Evolutionary conservation across 2,113 vertebrate genomes (phyloP).

Genomic region (Mohoua ochrocephala): DNA sequence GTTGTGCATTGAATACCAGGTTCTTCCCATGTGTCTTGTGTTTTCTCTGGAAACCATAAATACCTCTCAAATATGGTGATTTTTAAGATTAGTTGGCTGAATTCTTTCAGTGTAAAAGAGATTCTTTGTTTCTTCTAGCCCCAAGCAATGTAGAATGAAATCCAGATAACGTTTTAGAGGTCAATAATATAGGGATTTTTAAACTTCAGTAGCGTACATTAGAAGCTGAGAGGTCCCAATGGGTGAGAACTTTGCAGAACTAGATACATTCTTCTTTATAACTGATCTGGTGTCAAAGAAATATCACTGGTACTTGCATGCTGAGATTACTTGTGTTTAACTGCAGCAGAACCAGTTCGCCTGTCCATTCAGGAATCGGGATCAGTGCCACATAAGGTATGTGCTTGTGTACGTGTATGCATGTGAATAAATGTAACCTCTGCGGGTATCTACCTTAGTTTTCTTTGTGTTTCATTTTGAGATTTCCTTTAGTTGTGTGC

Average conservation of each 20-base stretch:
- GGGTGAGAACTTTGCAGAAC: background rate
- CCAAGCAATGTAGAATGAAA: background rate
- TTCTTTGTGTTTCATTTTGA: background rate
- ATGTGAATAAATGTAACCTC: background rate
- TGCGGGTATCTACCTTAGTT: background rate
- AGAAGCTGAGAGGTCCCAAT: background rate
- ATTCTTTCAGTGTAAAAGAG: background rate
- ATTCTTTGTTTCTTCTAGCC: background rate
- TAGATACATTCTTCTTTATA: background rate
- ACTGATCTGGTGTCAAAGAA: background rate
- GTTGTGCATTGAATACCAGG: background rate
- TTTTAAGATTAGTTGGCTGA: background rate
- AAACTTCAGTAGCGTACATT: background rate
- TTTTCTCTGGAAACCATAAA: background rate
- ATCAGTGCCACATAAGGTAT: slow-evolving; percentile 48
- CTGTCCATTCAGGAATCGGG: slow-evolving; percentile 65
- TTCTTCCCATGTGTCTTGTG: background rate
- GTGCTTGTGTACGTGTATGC: background rate
- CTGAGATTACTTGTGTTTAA: background rate
- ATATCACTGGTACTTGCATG: background rate
- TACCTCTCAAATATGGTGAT: background rate
- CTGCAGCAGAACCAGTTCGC: slow-evolving; percentile 45
- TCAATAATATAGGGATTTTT: background rate
- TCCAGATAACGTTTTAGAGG: background rate
- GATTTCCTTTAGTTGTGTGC: background rate